These are phyloP conservation scores for Mycalesis mineus DNA, from an alignment of 2,888 invertebrate species.

Conservation along the genomic window DNA sequence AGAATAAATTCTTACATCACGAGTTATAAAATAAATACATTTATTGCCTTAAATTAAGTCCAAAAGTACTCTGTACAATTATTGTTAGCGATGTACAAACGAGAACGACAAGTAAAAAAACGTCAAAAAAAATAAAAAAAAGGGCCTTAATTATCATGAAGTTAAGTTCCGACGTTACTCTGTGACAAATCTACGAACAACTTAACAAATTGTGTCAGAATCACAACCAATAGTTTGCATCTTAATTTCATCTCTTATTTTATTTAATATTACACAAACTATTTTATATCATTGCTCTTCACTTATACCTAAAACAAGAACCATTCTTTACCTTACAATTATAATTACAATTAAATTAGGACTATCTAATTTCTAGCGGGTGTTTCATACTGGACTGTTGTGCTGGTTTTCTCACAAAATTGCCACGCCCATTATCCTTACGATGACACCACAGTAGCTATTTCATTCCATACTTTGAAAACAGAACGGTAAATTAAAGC, in stretches of 20 bases:
- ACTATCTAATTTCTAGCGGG: conserved; percentile 76
- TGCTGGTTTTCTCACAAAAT: conserved; percentile 52
- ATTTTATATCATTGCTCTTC: conserved; percentile 78
- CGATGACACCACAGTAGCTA: conserved; percentile 8
- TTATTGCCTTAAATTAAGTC: conserved; percentile 79
- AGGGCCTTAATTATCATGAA: conserved; percentile 64
- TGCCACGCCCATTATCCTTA: conserved; percentile 40
- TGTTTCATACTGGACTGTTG: conserved; percentile 69
- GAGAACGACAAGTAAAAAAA: conserved; percentile 74
- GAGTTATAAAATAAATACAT: conserved; percentile 79
- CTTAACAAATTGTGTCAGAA: conserved; percentile 78
- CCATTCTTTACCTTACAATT: conserved; percentile 73
- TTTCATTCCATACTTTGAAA: background rate
- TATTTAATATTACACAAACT: conserved; percentile 72
- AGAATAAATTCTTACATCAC: conserved; percentile 79
- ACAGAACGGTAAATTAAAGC: too few species aligned
- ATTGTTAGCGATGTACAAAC: conserved; percentile 79
- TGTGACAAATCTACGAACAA: conserved; percentile 70
- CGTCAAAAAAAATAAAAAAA: conserved; percentile 56
- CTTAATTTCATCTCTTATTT: conserved; percentile 73
- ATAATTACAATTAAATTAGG: conserved; percentile 76
- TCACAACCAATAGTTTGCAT: conserved; percentile 79
- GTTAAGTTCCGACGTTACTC: conserved; percentile 60
- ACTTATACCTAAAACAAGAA: conserved; percentile 76
- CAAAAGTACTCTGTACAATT: conserved; percentile 78